Evolutionary conservation across 2,797 vertebrate genomes (phyloP), one percentile per base, ranked within the genome.

Genomic region (Molothrus ater): DNA sequence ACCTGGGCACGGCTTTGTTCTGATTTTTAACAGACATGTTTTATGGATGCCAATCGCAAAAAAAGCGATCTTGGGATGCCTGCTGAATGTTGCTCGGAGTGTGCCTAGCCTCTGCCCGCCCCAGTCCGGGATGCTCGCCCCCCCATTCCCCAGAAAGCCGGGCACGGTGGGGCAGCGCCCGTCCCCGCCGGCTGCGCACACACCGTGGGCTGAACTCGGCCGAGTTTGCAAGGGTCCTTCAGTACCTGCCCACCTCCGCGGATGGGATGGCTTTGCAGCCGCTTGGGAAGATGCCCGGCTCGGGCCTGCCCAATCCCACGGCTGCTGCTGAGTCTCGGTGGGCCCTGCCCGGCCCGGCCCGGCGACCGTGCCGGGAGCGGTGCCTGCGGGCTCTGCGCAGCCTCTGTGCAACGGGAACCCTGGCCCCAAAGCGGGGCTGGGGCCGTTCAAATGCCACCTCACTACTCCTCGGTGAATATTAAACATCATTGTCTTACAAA

Each of bases 401-500:
- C 70, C 81, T 57, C 72, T 3, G 56, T 29, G 59, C 25, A 2
- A 14, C 5, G n/a, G 80, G 54, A 83, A 42, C 73, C 36, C 74
- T 75, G 66, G 7, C 57, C 31, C 32, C n/a, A n/a, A 42, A 2
- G 28, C 7, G 2, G 72, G 29, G 32, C 17, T 43, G 7, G 24
- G 15, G 66, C n/a, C 64, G 38, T 28, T 76, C 86, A 29, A 65
- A 84, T 50, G 54, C 45, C 84, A 85, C 88, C 86, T 86, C 80
- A 11, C 74, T 73, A 2, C 78, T 88, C 56, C 56, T 66, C 38
- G 31, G 94, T 83, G 93, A 94, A 82, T 82, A 85, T 86, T 87
- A 94, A 95, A 86, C 90, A 72, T 83, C 76, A 83, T 80, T 91
- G 86, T 91, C 74, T 91, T 89, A 84, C 89, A 91, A 87, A 83